Evolutionary conservation across 2,888 invertebrate genomes (phyloP).

Genomic region (Agonopterix heracliana): DNA sequence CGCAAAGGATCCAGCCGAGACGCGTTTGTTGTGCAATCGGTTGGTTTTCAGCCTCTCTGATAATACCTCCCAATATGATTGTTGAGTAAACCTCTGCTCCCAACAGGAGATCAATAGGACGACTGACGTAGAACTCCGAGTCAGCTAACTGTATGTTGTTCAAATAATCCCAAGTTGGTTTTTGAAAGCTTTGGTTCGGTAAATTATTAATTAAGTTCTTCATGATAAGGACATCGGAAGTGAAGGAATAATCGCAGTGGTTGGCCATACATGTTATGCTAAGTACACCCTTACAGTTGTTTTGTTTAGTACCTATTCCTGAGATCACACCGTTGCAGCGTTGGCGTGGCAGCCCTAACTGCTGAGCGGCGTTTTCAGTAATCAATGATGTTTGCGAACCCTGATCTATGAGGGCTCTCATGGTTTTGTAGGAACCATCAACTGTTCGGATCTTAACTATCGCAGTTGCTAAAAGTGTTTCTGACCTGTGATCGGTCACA

Average conservation of each 20-base stretch:
- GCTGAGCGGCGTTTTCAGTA: constrained; percentile 9
- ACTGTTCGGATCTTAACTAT: constrained; percentile 6
- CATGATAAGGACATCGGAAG: constrained; percentile 8
- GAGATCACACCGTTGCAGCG: constrained; percentile 6
- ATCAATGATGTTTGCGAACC: constrained; percentile 12
- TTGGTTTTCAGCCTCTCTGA: not conserved
- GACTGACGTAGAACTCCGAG: not conserved
- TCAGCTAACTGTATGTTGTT: constrained; percentile 1
- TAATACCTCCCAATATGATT: not conserved
- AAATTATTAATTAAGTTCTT: constrained; percentile 5
- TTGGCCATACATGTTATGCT: constrained; percentile 4
- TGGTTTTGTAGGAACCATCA: constrained; percentile 1
- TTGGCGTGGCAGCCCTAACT: constrained; percentile 3
- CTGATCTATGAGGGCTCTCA: constrained; percentile 11
- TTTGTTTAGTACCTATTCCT: constrained; percentile 2
- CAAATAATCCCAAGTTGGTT: not conserved
- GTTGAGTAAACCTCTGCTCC: not conserved
- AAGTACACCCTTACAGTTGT: constrained; percentile 7
- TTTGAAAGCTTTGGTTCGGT: constrained; percentile 7
- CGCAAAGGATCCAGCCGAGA: not conserved
- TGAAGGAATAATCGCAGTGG: constrained; percentile 5
- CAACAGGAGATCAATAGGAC: not conserved
- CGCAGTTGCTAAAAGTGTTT: constrained; percentile 11
- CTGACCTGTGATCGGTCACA: not conserved
- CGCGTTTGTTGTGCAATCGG: not conserved